A percentile compares a stretch with the other conserved stretches of the same genome.
Evolutionary conservation across 2,888 invertebrate genomes (phyloP).

Genomic region (Agrochola lota): DNA sequence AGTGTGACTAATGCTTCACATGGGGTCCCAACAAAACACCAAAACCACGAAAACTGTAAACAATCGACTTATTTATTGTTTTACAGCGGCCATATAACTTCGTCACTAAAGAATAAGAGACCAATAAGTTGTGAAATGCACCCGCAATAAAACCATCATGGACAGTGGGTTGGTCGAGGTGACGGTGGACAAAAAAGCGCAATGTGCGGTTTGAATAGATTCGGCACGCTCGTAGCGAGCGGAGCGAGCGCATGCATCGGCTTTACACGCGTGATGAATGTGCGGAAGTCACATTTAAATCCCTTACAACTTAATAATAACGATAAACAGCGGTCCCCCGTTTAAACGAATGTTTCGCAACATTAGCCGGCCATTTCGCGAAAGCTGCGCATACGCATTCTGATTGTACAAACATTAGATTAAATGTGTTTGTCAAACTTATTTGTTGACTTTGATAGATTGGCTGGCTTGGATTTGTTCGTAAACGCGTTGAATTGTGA

Average conservation of each 20-base stretch:
- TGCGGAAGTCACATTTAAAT: constrained; percentile 85
- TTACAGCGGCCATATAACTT: constrained; percentile 87
- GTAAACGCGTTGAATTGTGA: constrained; percentile 30
- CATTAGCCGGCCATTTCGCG: constrained; percentile 84
- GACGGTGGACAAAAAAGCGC: constrained; percentile 73
- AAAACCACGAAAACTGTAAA: constrained; percentile 84
- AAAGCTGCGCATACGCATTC: constrained; percentile 81
- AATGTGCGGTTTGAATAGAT: constrained; percentile 79
- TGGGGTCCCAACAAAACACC: constrained; percentile 80
- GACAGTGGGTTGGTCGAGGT: constrained; percentile 70
- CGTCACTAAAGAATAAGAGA: constrained; percentile 80
- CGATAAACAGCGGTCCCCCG: constrained; percentile 86
- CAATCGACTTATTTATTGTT: constrained; percentile 88
- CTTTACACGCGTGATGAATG: constrained; percentile 83
- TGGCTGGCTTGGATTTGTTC: constrained; percentile 51
- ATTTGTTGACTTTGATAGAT: constrained; percentile 85
- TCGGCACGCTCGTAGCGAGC: constrained; percentile 80
- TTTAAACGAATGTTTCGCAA: constrained; percentile 87
- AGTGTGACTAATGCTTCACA: constrained; percentile 81
- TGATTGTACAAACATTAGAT: constrained; percentile 82
- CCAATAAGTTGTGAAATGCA: constrained; percentile 84
- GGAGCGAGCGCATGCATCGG: constrained; percentile 72
- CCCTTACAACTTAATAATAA: constrained; percentile 88
- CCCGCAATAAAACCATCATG: constrained; percentile 89
- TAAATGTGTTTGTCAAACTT: constrained; percentile 82